Conservation (phyloP, 2,797 vertebrate species). For the Urophycis tenuis region DNA sequence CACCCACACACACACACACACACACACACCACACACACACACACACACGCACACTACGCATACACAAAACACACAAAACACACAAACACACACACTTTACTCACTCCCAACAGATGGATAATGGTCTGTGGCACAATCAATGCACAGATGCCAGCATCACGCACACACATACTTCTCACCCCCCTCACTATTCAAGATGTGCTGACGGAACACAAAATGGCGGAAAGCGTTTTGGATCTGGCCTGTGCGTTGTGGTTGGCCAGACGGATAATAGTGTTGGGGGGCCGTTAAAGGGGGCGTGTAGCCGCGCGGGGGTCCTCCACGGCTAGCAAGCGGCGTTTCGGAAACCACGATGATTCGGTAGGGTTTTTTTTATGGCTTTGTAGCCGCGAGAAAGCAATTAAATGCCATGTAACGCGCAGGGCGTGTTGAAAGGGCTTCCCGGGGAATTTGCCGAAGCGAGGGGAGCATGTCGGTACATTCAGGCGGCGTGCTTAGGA, state of each 20-base stretch:
- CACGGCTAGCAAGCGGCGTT: background rate
- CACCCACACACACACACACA: no score
- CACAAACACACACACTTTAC: background rate
- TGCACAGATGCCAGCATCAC: slow-evolving; percentile 42
- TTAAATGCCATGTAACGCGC: background rate
- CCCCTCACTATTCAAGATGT: slow-evolving; percentile 40
- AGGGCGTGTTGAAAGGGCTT: background rate
- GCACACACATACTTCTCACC: slow-evolving; percentile 21
- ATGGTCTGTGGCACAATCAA: slow-evolving; percentile 36
- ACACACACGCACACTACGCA: no score
- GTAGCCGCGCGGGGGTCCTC: no score
- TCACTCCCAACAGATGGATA: slow-evolving; percentile 44
- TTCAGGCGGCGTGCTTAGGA: no score
- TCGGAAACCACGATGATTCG: background rate
- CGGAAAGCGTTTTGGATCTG: background rate
- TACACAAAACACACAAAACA: slow-evolving; percentile 2
- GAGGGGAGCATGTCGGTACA: no score
- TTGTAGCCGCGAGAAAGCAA: background rate
- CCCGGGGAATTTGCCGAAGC: background rate
- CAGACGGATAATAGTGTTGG: background rate
- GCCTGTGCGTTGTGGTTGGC: no score
- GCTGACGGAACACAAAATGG: slow-evolving; percentile 54
- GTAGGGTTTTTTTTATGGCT: background rate
- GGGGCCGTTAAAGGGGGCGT: background rate
- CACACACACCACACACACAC: no score